Evolutionary conservation across 2,113 vertebrate genomes (phyloP).

Genomic region (Sialia sialis): DNA sequence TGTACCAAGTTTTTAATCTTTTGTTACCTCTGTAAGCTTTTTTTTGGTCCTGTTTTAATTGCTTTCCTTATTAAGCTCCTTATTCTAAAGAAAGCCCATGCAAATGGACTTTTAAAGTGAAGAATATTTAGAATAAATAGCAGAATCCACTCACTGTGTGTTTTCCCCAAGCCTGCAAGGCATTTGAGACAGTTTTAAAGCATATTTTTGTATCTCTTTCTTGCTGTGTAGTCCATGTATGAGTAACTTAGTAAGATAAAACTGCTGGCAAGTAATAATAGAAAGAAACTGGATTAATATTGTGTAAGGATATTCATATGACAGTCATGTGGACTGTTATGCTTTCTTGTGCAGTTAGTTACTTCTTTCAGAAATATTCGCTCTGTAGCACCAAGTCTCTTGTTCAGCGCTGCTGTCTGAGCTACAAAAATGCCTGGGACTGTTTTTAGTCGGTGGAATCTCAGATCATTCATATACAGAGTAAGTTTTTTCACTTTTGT

Average conservation of each 20-base stretch:
- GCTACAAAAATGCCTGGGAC: conserved; percentile 17
- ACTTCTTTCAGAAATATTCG: neutral
- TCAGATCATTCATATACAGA: conserved; percentile 4
- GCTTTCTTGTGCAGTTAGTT: neutral
- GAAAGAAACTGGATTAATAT: conserved; percentile 21
- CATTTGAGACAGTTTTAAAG: neutral
- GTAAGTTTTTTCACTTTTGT: conserved; percentile 31
- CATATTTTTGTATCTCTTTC: neutral
- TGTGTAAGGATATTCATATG: conserved; percentile 47
- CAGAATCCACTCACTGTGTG: neutral
- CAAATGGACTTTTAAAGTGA: neutral
- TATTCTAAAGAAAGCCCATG: neutral
- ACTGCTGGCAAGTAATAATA: neutral
- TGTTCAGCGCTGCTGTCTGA: neutral
- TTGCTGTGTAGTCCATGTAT: neutral
- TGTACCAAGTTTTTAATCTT: neutral
- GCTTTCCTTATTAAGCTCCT: neutral
- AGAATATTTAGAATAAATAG: neutral
- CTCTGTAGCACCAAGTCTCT: neutral
- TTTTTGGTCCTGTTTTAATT: neutral
- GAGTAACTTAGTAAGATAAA: neutral
- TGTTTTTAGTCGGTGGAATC: neutral
- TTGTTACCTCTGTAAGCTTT: neutral
- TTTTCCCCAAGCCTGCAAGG: neutral
- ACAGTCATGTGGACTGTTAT: conserved; percentile 50